Percentiles rank a stretch among this genome's conserved stretches.
Evolutionary conservation across 2,113 vertebrate genomes (phyloP).

Genomic region (Cebus imitator): DNA sequence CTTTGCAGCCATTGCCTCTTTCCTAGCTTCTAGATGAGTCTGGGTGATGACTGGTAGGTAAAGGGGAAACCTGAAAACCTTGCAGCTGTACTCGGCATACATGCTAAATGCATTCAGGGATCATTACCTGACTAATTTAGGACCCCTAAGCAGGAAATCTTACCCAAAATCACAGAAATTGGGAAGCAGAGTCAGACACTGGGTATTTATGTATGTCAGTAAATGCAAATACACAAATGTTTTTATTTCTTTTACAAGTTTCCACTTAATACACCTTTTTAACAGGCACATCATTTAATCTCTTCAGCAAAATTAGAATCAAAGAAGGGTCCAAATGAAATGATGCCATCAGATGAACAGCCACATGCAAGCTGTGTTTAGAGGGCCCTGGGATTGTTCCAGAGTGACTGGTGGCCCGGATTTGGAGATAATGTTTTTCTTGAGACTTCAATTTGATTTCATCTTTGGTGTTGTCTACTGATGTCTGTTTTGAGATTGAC

Average conservation of each 20-base stretch:
- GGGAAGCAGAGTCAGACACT: neutral
- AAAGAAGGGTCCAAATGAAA: neutral
- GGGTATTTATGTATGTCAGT: neutral
- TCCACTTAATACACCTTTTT: slow-evolving; percentile 4
- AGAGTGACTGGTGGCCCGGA: too few relatives aligned
- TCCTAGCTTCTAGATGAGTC: neutral
- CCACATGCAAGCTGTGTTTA: neutral
- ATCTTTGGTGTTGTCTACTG: neutral
- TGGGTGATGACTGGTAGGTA: neutral
- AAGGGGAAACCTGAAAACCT: neutral
- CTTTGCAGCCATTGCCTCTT: neutral
- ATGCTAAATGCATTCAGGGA: too few relatives aligned
- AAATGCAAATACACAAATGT: neutral
- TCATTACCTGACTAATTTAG: too few relatives aligned
- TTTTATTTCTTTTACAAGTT: neutral
- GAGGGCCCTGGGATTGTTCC: neutral
- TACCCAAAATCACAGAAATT: neutral
- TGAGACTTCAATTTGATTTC: neutral
- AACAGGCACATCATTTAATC: neutral
- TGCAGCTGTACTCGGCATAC: neutral
- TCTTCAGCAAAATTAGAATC: neutral
- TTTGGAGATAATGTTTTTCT: neutral
- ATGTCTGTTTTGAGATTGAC: neutral
- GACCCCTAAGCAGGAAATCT: neutral
- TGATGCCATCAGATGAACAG: neutral